Evolutionary conservation across 2,113 vertebrate genomes (phyloP), one percentile per base, ranked within the genome.

Genomic region (Corythoichthys haematopterus): DNA sequence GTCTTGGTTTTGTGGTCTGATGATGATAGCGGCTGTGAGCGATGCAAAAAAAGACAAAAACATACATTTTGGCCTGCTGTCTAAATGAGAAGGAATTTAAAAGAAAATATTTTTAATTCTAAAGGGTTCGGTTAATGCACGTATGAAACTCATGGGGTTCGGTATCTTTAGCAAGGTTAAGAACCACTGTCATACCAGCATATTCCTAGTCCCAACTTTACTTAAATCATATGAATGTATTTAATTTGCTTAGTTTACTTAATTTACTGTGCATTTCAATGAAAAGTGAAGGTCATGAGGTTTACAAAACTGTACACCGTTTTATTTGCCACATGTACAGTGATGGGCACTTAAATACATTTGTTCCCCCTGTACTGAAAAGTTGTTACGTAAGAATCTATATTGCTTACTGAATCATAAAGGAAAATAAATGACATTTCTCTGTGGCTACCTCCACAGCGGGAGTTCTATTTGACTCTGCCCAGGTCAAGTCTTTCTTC

Each of bases 401-500:
- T 3, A 4, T 36, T 20, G 5, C 6, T 7, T 51, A 37, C 28
- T 64, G 13, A 64, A n/a, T 45, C 16, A 58, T 45, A 47, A 67
- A 43, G 16, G 7, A 45, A 55, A 5, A 36, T 63, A 43, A 70
- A 1, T 52, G 6, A 45, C 3, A 47, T 65, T 45, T n/a, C 51
- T 36, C 11, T 63, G 0, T 56, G 0, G 74, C 61, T 88, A 11
- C 86, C 61, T 67, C 64, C 73, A 36, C 76, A 91, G 69, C 81
- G 60, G 91, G 90, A 0, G 89, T 93, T 11, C 79, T 88, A 2
- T 93, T 90, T 69, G 90, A 94, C 38, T 89, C 77, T 55, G 88
- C 93, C 46, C 94, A 91, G 16, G 93, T 93, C 82, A 97, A 95
- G 68, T 93, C 94, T 66, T 96, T 97, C 80, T 97, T 96, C 91